These are phyloP conservation scores for Notarius quadriscutis DNA, from an alignment of 2,113 vertebrate species.

Conservation along the genomic window DNA sequence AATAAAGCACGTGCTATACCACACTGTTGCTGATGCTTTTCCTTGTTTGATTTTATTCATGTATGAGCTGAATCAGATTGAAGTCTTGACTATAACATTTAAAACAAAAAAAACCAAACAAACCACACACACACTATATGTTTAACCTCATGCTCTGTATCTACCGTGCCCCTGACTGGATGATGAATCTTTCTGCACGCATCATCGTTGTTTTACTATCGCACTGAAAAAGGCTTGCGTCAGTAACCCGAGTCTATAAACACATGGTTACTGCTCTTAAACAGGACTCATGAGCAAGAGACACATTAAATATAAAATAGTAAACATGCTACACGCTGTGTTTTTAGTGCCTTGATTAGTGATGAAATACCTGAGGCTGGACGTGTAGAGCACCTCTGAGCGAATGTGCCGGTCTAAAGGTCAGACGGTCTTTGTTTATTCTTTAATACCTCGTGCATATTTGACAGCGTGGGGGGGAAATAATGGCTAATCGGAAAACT, in stretches of 20 bases:
- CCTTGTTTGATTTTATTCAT: too few relatives aligned
- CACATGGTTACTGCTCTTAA: not conserved
- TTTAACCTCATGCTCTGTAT: too few relatives aligned
- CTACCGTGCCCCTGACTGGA: not conserved
- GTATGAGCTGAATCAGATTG: too few relatives aligned
- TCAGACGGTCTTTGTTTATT: not conserved
- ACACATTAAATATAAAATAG: not conserved
- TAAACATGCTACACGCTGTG: not conserved
- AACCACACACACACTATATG: too few relatives aligned
- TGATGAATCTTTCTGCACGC: not conserved
- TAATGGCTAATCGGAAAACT: not conserved
- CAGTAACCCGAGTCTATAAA: not conserved
- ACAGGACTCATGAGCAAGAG: not conserved
- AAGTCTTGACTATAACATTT: too few relatives aligned
- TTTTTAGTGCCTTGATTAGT: constrained; percentile 13
- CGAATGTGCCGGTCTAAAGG: not conserved
- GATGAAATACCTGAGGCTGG: not conserved
- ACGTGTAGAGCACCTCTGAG: not conserved
- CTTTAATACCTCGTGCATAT: not conserved
- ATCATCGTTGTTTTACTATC: not conserved
- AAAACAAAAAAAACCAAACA: too few relatives aligned
- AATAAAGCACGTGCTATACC: too few relatives aligned
- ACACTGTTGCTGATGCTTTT: too few relatives aligned
- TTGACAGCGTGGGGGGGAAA: not conserved
- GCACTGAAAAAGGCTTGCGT: not conserved